Evolutionary conservation across 2,888 invertebrate species (phyloP).

Genomic region (Hartigia nigra): DNA sequence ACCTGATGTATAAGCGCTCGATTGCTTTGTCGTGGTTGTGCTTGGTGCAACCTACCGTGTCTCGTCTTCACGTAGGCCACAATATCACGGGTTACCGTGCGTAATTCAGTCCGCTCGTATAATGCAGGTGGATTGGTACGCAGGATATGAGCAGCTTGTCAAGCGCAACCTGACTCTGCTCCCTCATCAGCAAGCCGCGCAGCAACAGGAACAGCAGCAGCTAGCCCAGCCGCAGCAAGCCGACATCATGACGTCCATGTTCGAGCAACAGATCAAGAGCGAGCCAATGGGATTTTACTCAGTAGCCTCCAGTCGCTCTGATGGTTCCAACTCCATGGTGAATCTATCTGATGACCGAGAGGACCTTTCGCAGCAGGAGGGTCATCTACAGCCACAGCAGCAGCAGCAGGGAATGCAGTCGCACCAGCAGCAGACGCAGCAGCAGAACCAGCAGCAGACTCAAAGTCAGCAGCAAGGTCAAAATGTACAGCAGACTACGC

Average conservation of each 20-base stretch:
- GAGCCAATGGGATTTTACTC: constrained; percentile 76
- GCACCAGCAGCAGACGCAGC: constrained; percentile 52
- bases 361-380: constrained; percentile 62
- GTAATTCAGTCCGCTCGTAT: constrained; percentile 28
- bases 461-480: constrained; percentile 38
- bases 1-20: constrained; percentile 38
- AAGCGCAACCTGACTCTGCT: constrained; percentile 67
- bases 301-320: constrained; percentile 63
- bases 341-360: constrained; percentile 63
- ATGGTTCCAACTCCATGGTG: constrained; percentile 64
- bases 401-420: constrained; percentile 49
- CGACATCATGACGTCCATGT: constrained; percentile 70
- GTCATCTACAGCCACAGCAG: constrained; percentile 62
- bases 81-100: not conserved
- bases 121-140: constrained; percentile 65
- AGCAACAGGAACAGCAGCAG: constrained; percentile 46
- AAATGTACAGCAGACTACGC: constrained; percentile 41
- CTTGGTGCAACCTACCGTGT: not conserved
- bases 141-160: constrained; percentile 67
- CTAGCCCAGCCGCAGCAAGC: constrained; percentile 48
- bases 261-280: constrained; percentile 78
- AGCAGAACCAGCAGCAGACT: constrained; percentile 65
- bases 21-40: not conserved
- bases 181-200: constrained; percentile 59
- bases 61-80: not conserved